A percentile compares a stretch with the other conserved stretches of the same genome.
phyloP scores from a whole-genome alignment of 2,888 invertebrate genomes.

The Philaethria dido region DNA sequence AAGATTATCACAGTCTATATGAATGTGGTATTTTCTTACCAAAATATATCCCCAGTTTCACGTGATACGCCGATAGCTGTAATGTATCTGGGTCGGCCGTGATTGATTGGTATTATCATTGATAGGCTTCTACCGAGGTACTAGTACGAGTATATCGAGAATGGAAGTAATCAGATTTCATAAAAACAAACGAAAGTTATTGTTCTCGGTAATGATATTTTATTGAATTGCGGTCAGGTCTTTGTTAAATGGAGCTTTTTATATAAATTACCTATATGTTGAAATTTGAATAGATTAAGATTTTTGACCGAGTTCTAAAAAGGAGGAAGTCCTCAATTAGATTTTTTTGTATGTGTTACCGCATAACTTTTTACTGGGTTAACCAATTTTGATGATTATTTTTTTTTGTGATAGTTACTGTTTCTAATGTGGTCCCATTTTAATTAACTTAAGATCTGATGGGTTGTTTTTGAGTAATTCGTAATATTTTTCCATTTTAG shows the following conservation, averaged over 20 bases:
- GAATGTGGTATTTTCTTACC: not conserved
- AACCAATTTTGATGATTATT: no score
- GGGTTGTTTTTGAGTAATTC: no score
- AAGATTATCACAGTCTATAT: not conserved
- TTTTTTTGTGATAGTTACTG: no score
- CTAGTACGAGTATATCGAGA: conserved; percentile 1
- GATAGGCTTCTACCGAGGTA: conserved; percentile 12
- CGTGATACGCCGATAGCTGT: not conserved
- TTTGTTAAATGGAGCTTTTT: not conserved
- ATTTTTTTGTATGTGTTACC: no score
- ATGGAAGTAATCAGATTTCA: conserved; percentile 6
- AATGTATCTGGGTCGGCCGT: conserved; percentile 8
- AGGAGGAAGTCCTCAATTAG: no score
- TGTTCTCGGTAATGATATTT: not conserved
- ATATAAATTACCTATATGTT: not conserved
- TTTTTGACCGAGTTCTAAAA: no score
- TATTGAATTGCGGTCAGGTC: not conserved
- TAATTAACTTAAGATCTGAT: no score
- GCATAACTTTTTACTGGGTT: no score
- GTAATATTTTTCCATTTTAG: no score
- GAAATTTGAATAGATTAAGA: no score
- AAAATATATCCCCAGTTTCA: not conserved
- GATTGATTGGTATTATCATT: conserved; percentile 12
- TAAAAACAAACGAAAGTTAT: conserved; percentile 15
- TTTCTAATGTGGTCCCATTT: no score